These are phyloP conservation scores for Octomys mimax DNA, from an alignment of 2,797 vertebrate genomes.

Conservation along the genomic window DNA sequence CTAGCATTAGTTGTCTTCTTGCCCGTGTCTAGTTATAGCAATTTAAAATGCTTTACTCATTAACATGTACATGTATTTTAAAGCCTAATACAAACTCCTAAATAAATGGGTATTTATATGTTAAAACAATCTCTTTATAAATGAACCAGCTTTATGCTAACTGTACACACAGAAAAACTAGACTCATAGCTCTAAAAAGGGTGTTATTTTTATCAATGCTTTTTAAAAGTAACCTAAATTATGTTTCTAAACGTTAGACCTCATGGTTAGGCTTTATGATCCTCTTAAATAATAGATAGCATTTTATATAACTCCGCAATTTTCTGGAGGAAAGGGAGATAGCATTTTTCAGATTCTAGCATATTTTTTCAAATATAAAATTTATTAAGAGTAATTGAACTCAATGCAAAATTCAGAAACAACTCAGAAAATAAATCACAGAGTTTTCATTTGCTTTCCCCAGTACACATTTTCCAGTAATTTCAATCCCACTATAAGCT, in stretches of 20 bases:
- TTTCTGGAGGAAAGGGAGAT: background rate
- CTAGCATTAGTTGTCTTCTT: background rate
- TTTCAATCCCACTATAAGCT: background rate
- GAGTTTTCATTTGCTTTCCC: background rate
- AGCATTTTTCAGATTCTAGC: background rate
- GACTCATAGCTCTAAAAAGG: background rate
- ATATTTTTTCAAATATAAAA: background rate
- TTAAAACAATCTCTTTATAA: background rate
- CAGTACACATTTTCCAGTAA: background rate
- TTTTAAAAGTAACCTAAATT: background rate
- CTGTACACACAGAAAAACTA: background rate
- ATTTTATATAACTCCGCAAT: background rate
- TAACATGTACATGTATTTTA: background rate
- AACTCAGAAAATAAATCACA: background rate
- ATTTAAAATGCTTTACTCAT: background rate
- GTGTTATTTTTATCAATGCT: background rate
- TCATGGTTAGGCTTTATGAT: background rate
- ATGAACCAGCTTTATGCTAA: background rate
- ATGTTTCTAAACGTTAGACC: background rate
- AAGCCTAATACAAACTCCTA: background rate
- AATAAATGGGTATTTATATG: background rate
- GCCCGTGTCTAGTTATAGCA: background rate
- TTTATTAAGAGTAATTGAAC: background rate
- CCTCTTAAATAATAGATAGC: background rate
- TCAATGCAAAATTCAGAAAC: constrained; percentile 28